phyloP scores from a whole-genome alignment of 2,113 vertebrate genomes.

The Gavialis gangeticus region DNA sequence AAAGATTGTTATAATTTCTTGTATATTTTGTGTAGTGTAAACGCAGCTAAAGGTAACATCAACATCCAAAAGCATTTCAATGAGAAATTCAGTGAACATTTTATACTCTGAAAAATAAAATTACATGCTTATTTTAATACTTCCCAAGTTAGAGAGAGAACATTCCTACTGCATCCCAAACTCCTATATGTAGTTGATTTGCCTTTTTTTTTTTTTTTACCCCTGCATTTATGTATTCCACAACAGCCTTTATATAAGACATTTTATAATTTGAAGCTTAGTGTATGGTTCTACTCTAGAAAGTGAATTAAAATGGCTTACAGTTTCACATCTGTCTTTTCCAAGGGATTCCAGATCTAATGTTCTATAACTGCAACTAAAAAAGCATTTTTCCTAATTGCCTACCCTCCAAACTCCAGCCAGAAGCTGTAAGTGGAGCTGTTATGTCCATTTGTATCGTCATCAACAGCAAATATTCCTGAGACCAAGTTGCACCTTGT shows the following conservation, averaged over 20 bases:
- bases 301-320: not conserved
- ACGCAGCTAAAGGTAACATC: no score
- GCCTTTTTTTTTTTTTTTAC: no score
- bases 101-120: no score
- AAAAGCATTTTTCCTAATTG: not conserved
- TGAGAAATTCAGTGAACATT: no score
- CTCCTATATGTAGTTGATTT: not conserved
- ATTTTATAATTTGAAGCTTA: not conserved
- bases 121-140: no score
- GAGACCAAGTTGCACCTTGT: not conserved
- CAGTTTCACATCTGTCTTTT: not conserved
- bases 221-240: not conserved
- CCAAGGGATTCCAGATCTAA: not conserved
- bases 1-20: not conserved
- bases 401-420: not conserved
- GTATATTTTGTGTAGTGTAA: not conserved
- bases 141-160: no score
- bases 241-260: not conserved
- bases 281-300: not conserved
- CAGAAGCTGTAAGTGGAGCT: not conserved
- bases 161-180: not conserved
- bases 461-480: not conserved
- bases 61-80: no score
- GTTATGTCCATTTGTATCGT: not conserved
- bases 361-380: not conserved